Percentiles rank a stretch among this genome's conserved stretches.
Conservation (phyloP, 2,888 invertebrate species). For the Ennomos fuscantarius region DNA sequence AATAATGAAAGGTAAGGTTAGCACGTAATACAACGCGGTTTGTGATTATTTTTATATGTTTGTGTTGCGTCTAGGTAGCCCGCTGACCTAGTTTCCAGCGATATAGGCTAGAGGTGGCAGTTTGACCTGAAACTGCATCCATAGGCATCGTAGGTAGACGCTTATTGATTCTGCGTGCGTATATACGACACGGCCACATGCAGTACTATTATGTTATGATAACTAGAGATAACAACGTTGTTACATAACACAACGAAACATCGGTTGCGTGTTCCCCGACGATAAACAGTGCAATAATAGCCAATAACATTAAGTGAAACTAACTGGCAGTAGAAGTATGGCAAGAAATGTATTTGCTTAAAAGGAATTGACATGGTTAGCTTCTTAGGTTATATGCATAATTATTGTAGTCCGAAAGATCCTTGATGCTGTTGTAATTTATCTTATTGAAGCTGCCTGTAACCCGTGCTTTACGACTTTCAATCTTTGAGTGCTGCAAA, state of each 20-base stretch:
- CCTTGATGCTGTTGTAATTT: no score
- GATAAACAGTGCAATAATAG: conserved; percentile 58
- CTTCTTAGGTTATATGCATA: conserved; percentile 4
- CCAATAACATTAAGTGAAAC: conserved; percentile 64
- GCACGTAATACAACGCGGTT: conserved; percentile 16
- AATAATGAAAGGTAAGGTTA: conserved; percentile 24
- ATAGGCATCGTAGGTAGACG: conserved; percentile 33
- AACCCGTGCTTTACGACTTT: no score
- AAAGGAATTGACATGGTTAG: conserved; percentile 42
- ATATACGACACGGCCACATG: conserved; percentile 36
- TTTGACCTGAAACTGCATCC: conserved; percentile 46
- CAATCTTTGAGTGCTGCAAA: no score
- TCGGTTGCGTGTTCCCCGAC: conserved; percentile 54
- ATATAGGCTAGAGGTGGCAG: conserved; percentile 43
- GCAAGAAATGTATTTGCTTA: conserved; percentile 61
- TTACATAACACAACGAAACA: conserved; percentile 45
- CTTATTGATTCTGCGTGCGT: conserved; percentile 39
- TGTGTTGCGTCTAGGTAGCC: conserved; percentile 47
- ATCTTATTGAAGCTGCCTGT: no score
- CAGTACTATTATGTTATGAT: conserved; percentile 39
- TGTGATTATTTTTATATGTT: conserved; percentile 16
- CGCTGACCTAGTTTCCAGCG: conserved; percentile 55
- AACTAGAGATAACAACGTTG: conserved; percentile 50
- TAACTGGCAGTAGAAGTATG: conserved; percentile 62
- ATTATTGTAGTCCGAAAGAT: neutral